Conservation (phyloP, 2,797 vertebrate species). For the Acanthurus tractus region DNA sequence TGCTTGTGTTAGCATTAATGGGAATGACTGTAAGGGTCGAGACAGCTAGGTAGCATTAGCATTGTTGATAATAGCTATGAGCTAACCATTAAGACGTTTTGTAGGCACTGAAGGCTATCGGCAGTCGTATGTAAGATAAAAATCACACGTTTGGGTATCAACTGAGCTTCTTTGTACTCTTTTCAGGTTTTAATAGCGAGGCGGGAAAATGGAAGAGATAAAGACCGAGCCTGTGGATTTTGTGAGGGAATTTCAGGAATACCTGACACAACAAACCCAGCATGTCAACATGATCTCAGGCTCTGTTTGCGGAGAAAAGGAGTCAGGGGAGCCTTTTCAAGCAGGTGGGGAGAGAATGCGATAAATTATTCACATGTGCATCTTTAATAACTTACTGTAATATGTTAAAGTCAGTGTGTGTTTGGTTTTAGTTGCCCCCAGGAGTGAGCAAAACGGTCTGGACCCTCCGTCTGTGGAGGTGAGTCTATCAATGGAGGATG, state of each 20-base stretch:
- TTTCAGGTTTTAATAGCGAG: constrained; percentile 10
- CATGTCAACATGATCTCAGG: constrained; percentile 99
- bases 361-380: neutral
- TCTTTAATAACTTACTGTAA: rapidly evolving
- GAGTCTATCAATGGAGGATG: constrained; percentile 91
- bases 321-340: constrained; percentile 81
- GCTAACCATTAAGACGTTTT: constrained; percentile 6
- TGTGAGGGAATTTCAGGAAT: constrained; percentile 99
- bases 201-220: constrained; percentile 91
- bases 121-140: constrained; percentile 7
- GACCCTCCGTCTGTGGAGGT: constrained; percentile 96
- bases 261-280: constrained; percentile 97
- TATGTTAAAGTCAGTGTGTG: neutral
- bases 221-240: constrained; percentile 98
- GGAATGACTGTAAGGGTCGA: neutral
- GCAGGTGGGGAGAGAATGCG: constrained; percentile 49
- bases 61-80: constrained; percentile 3
- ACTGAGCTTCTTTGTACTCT: neutral
- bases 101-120: neutral
- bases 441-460: constrained; percentile 90
- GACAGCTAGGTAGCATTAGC: constrained; percentile 9
- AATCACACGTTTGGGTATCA: neutral
- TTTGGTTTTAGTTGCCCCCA: constrained; percentile 80
- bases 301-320: constrained; percentile 94
- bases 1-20: neutral